phyloP scores from a whole-genome alignment of 2,888 invertebrate species.

The Pseudolycoriella hygida region DNA sequence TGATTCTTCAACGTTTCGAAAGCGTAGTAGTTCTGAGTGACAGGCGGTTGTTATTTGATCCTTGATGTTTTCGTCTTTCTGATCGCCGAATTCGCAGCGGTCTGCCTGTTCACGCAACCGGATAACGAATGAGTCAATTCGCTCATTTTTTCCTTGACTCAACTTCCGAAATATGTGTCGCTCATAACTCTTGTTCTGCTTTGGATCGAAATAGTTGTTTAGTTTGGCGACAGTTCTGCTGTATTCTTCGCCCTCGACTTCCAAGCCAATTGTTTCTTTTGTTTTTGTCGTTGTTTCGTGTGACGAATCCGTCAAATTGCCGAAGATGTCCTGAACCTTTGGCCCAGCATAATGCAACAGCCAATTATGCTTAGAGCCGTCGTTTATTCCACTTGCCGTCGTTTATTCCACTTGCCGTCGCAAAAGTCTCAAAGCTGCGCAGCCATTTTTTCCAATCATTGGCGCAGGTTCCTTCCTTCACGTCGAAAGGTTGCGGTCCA shows the following conservation, averaged over 20 bases:
- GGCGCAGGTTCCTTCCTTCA: too few species aligned
- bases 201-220: background rate
- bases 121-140: background rate
- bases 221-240: background rate
- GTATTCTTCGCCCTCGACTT: background rate
- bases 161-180: background rate
- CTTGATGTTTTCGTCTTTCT: background rate
- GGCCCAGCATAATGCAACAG: conserved; percentile 1
- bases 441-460: too few species aligned
- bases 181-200: background rate
- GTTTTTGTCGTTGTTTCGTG: too few species aligned
- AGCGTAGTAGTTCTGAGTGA: conserved; percentile 7
- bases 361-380: background rate
- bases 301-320: background rate
- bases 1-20: conserved; percentile 15
- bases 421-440: too few species aligned
- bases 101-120: background rate
- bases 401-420: too few species aligned
- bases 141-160: background rate
- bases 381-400: too few species aligned
- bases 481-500: too few species aligned
- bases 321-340: background rate
- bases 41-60: background rate
- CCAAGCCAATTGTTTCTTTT: too few species aligned
- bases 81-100: background rate